Evolutionary conservation across 2,797 vertebrate genomes (phyloP).

Genomic region (Mus spretus): DNA sequence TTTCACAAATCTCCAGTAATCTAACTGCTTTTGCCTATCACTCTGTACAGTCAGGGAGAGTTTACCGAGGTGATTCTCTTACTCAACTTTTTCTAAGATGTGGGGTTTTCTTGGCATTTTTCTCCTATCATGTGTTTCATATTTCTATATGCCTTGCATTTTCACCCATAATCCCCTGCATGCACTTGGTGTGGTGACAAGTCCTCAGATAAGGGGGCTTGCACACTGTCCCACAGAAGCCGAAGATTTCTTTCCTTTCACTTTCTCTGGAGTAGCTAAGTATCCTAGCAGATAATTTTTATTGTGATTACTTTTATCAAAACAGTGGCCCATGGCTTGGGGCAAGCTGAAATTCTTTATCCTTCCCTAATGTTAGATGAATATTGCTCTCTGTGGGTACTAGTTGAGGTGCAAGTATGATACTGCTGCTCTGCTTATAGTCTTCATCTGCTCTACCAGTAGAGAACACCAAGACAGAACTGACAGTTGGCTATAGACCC

Average conservation of each 20-base stretch:
- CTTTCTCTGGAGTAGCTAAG: neutral
- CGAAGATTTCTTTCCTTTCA: neutral
- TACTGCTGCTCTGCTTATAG: fast-evolving
- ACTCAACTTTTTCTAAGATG: neutral
- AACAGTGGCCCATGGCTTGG: neutral
- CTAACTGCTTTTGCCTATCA: neutral
- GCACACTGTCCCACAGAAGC: neutral
- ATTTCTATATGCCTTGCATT: neutral
- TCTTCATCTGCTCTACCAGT: neutral
- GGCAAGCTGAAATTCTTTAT: neutral
- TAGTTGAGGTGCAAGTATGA: neutral
- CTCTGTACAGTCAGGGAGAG: neutral
- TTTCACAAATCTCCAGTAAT: neutral
- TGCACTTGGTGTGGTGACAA: neutral
- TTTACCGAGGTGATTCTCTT: neutral
- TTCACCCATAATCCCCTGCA: too few species aligned
- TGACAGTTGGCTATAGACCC: neutral
- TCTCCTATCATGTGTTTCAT: fast-evolving
- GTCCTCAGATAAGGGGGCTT: neutral
- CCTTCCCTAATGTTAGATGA: neutral
- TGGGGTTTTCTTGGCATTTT: neutral
- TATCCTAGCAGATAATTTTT: neutral
- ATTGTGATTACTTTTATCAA: neutral
- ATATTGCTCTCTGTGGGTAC: neutral
- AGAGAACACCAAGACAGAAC: neutral